These are phyloP conservation scores for Hestina assimilis DNA, from an alignment of 1,140 invertebrate species.

Conservation along the genomic window DNA sequence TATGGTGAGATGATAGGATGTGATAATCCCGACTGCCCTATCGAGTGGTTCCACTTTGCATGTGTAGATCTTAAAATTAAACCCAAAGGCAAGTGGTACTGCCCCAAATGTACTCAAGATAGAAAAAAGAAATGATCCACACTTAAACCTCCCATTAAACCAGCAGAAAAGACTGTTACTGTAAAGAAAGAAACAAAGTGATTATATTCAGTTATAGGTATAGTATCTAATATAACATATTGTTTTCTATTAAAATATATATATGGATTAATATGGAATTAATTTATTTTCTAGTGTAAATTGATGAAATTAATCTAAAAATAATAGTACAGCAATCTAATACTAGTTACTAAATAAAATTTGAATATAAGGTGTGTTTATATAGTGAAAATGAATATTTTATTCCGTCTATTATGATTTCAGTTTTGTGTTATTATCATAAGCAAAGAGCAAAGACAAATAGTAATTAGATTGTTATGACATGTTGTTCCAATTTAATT, in stretches of 20 bases:
- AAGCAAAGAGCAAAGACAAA: neutral
- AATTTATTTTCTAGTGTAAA: constrained; percentile 35
- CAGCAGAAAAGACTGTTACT: constrained; percentile 65
- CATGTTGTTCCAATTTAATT: neutral
- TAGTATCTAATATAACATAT: constrained; percentile 32
- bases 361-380: neutral
- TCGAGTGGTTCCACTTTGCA: constrained; percentile 99
- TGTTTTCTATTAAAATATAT: constrained; percentile 31
- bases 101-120: constrained; percentile 94
- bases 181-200: constrained; percentile 63
- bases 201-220: constrained; percentile 35
- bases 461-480: neutral
- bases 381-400: constrained; percentile 5
- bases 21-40: constrained; percentile 95
- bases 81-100: constrained; percentile 99
- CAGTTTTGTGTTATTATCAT: neutral
- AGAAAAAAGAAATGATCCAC: constrained; percentile 89
- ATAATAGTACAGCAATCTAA: too few species aligned
- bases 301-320: constrained; percentile 22
- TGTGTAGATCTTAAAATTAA: constrained; percentile 98
- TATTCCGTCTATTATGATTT: constrained; percentile 1
- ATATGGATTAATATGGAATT: constrained; percentile 27
- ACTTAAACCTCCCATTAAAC: constrained; percentile 51
- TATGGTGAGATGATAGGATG: constrained; percentile 99
- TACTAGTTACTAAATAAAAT: neutral